Evolutionary conservation across 1,140 invertebrate species (phyloP).

Genomic region (Drosophila grimshawi): DNA sequence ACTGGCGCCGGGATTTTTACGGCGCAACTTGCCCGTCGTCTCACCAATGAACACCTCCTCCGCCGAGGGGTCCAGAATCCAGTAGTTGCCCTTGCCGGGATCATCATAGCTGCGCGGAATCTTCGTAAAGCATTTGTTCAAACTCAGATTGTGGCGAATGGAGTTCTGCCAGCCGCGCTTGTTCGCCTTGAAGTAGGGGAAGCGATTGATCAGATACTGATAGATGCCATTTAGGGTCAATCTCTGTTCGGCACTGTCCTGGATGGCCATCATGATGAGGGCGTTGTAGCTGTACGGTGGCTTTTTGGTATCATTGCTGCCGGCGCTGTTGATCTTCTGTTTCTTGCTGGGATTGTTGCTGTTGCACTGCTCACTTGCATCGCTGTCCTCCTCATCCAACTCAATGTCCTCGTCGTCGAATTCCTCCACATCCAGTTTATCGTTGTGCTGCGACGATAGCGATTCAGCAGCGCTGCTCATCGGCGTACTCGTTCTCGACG

Average conservation of each 20-base stretch:
- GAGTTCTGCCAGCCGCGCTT: constrained; percentile 99
- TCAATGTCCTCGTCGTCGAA: constrained; percentile 72
- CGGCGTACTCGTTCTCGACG: constrained; percentile 77
- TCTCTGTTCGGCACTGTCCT: constrained; percentile 95
- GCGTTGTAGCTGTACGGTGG: constrained; percentile 99
- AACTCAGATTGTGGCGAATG: constrained; percentile 97
- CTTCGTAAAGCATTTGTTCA: constrained; percentile 99
- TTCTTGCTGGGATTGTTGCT: constrained; percentile 73
- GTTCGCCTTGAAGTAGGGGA: constrained; percentile 98
- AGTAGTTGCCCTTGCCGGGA: constrained; percentile 97
- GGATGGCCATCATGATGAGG: constrained; percentile 99
- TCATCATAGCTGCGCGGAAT: constrained; percentile 97
- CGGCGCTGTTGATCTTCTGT: constrained; percentile 75
- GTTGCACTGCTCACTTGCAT: constrained; percentile 56
- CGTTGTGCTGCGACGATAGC: constrained; percentile 65
- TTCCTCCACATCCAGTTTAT: constrained; percentile 76
- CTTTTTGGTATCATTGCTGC: constrained; percentile 90
- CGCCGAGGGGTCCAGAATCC: constrained; percentile 96
- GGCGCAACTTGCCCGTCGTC: constrained; percentile 96
- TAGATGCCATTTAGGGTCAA: constrained; percentile 99
- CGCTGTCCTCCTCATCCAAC: constrained; percentile 67
- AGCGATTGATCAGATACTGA: constrained; percentile 99
- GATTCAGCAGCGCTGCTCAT: constrained; percentile 80
- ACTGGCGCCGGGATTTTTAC: constrained; percentile 94
- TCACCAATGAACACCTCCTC: constrained; percentile 99